A percentile compares a stretch with the other conserved stretches of the same genome.
These are phyloP conservation scores for Trichogramma dendrolimi DNA, from an alignment of 2,888 invertebrate genomes.

Conservation along the genomic window DNA sequence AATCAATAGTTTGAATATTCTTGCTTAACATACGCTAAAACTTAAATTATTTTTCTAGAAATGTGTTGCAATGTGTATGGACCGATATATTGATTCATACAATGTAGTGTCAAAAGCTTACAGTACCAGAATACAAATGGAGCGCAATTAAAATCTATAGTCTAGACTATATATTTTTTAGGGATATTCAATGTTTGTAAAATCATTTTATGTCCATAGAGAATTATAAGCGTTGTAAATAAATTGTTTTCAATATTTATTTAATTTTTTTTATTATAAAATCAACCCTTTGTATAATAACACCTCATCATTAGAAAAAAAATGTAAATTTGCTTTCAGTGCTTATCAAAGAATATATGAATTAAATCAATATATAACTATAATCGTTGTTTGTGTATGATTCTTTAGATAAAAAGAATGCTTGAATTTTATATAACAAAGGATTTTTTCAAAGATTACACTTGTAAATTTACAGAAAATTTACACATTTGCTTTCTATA, in stretches of 20 bases:
- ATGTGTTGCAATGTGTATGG: slow-evolving; percentile 98
- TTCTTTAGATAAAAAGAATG: too few species aligned
- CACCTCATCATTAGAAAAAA: too few species aligned
- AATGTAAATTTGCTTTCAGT: too few species aligned
- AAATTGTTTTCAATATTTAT: slow-evolving; percentile 35
- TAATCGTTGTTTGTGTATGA: neutral
- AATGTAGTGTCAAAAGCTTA: slow-evolving; percentile 89
- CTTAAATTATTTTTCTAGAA: slow-evolving; percentile 61
- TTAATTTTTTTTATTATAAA: too few species aligned
- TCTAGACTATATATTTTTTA: slow-evolving; percentile 44
- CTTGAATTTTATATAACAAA: too few species aligned
- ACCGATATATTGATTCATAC: slow-evolving; percentile 95
- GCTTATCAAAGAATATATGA: neutral
- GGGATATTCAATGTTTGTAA: slow-evolving; percentile 11
- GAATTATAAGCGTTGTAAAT: slow-evolving; percentile 29
- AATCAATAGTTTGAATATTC: slow-evolving; percentile 25
- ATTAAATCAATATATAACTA: neutral
- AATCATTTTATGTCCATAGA: slow-evolving; percentile 11
- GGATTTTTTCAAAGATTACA: too few species aligned
- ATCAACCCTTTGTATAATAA: too few species aligned
- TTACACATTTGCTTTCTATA: too few species aligned
- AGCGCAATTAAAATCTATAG: slow-evolving; percentile 59
- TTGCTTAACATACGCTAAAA: neutral
- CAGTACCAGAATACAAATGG: slow-evolving; percentile 77
- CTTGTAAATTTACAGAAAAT: too few species aligned